Evolutionary conservation across 2,797 vertebrate genomes (phyloP).

Genomic region (Anableps anableps): DNA sequence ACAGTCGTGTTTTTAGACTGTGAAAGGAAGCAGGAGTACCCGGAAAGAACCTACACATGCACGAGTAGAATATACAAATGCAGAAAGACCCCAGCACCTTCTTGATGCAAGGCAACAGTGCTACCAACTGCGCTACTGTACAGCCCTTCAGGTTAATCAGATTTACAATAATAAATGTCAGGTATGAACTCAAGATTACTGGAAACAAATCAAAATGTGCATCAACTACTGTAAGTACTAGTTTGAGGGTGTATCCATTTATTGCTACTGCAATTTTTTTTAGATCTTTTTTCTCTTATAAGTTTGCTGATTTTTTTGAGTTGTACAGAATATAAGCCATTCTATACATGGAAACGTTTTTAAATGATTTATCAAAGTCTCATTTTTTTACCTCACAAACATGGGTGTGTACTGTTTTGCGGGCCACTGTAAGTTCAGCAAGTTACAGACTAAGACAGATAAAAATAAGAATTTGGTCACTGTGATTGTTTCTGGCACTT

Average conservation of each 20-base stretch:
- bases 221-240: neutral
- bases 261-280: neutral
- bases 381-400: neutral
- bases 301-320: neutral
- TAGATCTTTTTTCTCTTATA: too few relatives aligned
- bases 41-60: too few relatives aligned
- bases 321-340: neutral
- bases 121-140: too few relatives aligned
- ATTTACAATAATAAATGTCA: too few relatives aligned
- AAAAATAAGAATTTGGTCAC: constrained; percentile 6
- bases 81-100: too few relatives aligned
- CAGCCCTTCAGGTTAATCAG: neutral
- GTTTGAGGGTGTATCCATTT: neutral
- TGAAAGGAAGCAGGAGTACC: too few relatives aligned
- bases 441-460: constrained; percentile 17
- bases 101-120: too few relatives aligned
- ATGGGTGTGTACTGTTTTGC: neutral
- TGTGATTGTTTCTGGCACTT: constrained; percentile 7
- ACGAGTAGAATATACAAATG: too few relatives aligned
- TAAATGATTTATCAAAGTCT: neutral
- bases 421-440: constrained; percentile 33
- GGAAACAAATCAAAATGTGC: neutral
- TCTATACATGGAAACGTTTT: neutral
- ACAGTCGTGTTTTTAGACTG: too few relatives aligned
- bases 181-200: neutral